phyloP scores from a whole-genome alignment of 1,140 invertebrate genomes.

The Marisa cornuarietis region DNA sequence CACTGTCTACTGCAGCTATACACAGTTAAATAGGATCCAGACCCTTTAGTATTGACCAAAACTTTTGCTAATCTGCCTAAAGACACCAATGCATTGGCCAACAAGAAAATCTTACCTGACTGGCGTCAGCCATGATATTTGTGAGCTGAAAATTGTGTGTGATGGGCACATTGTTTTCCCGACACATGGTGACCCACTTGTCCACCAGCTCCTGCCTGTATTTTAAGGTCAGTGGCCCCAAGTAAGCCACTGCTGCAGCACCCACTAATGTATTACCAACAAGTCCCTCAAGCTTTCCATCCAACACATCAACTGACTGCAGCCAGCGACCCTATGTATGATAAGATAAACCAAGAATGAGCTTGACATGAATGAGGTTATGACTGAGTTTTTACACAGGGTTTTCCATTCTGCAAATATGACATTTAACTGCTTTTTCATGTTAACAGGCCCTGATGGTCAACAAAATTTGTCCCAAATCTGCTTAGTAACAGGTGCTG shows the following conservation, averaged over 20 bases:
- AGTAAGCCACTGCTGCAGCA: slow-evolving; percentile 61
- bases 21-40: neutral
- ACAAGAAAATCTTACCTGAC: slow-evolving; percentile 45
- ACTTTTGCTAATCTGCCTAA: neutral
- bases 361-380: too few species aligned
- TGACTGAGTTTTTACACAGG: too few species aligned
- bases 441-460: too few species aligned
- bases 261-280: slow-evolving; percentile 62
- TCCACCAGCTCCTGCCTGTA: slow-evolving; percentile 55
- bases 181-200: slow-evolving; percentile 53
- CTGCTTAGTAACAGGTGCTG: too few species aligned
- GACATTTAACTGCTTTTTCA: too few species aligned
- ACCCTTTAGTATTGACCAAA: neutral
- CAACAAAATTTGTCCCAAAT: too few species aligned
- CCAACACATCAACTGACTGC: slow-evolving; percentile 72
- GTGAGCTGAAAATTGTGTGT: slow-evolving; percentile 72
- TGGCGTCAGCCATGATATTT: slow-evolving; percentile 78
- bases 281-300: slow-evolving; percentile 58
- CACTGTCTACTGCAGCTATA: too few species aligned
- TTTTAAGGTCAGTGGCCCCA: slow-evolving; percentile 60
- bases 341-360: too few species aligned
- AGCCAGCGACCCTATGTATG: slow-evolving; percentile 78
- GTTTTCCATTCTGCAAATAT: too few species aligned
- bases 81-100: neutral
- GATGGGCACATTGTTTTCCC: slow-evolving; percentile 55